These are phyloP conservation scores for Bruchidius siliquastri DNA, from an alignment of 2,888 invertebrate genomes.

Conservation along the genomic window DNA sequence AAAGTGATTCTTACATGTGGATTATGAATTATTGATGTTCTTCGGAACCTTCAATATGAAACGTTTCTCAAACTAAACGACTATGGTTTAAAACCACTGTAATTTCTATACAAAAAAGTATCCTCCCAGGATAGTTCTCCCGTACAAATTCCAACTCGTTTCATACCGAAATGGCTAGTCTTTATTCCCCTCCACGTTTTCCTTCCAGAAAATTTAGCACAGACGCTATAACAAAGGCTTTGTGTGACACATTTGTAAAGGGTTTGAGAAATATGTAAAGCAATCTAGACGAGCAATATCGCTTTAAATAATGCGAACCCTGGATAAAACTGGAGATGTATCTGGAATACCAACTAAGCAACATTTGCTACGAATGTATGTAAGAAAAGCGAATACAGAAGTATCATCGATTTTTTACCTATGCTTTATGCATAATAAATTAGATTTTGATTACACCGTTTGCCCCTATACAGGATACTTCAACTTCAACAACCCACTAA, in stretches of 20 bases:
- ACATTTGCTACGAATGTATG: conserved; percentile 41
- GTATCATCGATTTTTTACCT: too few relatives aligned
- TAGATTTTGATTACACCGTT: too few relatives aligned
- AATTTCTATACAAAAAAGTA: too few relatives aligned
- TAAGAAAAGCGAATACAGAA: background rate
- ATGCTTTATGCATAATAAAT: too few relatives aligned
- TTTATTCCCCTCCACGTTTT: background rate
- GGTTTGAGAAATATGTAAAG: background rate
- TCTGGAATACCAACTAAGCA: conserved; percentile 44
- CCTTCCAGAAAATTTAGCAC: background rate
- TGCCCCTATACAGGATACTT: too few relatives aligned
- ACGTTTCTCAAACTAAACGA: too few relatives aligned
- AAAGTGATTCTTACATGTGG: too few relatives aligned
- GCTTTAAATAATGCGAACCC: background rate
- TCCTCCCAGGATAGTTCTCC: too few relatives aligned
- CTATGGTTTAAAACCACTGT: too few relatives aligned
- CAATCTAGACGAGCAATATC: background rate
- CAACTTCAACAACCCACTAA: too few relatives aligned
- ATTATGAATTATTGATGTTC: too few relatives aligned
- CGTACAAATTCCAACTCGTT: background rate
- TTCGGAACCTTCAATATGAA: too few relatives aligned
- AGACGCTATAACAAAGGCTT: background rate
- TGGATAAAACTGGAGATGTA: conserved; percentile 15
- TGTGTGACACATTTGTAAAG: background rate
- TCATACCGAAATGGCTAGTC: background rate